Percentiles rank a stretch among this genome's conserved stretches.
Conservation (phyloP, 2,888 invertebrate genomes). For the Melieria picta region DNA sequence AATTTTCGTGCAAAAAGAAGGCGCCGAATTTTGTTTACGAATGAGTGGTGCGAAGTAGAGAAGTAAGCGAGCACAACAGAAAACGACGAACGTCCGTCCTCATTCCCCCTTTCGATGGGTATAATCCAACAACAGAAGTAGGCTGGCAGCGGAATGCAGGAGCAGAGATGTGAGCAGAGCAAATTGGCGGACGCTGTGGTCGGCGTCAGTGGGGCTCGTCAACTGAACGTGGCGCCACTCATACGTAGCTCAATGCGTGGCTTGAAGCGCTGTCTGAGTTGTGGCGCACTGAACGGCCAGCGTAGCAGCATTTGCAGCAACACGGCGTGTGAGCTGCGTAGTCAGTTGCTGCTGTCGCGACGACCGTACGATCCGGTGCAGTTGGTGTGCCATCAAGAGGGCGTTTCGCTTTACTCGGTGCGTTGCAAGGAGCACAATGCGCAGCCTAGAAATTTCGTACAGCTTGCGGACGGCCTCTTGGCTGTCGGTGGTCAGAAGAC, state of each 20-base stretch:
- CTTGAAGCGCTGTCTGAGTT: constrained; percentile 78
- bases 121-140: background rate
- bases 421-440: constrained; percentile 75
- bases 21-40: constrained; percentile 20
- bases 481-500: constrained; percentile 43
- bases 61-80: constrained; percentile 32
- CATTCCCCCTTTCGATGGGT: too few species aligned
- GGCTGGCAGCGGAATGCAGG: background rate
- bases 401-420: constrained; percentile 72
- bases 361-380: constrained; percentile 56
- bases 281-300: constrained; percentile 80
- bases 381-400: constrained; percentile 62
- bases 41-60: constrained; percentile 39
- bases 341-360: constrained; percentile 47
- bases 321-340: constrained; percentile 52
- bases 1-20: too few species aligned
- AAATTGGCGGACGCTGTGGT: background rate
- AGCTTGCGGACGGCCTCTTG: constrained; percentile 63
- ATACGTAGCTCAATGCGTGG: constrained; percentile 67
- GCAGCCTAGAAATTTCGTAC: constrained; percentile 80
- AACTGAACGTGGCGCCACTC: background rate
- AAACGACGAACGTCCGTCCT: background rate
- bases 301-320: constrained; percentile 68
- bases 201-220: background rate
- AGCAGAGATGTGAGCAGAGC: background rate